Conservation (phyloP, 37 sponge, comb jelly and placozoan species). For the Lycopodina hypogea region DNA sequence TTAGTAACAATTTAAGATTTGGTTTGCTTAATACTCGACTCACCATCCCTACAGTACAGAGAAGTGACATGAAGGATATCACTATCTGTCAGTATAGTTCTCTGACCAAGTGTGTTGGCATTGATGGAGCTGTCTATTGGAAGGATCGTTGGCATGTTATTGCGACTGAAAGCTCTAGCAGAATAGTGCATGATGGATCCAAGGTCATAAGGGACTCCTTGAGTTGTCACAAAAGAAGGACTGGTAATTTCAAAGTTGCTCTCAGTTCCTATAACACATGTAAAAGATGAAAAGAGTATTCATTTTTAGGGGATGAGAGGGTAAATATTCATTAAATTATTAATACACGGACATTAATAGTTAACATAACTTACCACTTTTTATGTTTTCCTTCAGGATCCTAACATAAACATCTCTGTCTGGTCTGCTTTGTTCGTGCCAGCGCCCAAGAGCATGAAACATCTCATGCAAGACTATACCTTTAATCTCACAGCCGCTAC, state of each 20-base stretch:
- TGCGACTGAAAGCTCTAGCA: conserved; percentile 55
- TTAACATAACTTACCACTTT: conserved; percentile 41
- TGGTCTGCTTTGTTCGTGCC: too few species aligned
- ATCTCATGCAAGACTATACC: conserved; percentile 83
- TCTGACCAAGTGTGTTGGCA: conserved; percentile 53
- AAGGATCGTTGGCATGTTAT: conserved; percentile 53
- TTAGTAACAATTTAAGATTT: too few species aligned
- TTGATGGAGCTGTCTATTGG: conserved; percentile 16
- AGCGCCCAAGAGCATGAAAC: too few species aligned
- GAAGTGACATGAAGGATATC: conserved; percentile 63
- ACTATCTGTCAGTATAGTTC: conserved; percentile 34
- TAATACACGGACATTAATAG: too few species aligned
- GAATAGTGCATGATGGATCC: too few species aligned
- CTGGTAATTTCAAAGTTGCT: conserved; percentile 63
- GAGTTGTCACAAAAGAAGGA: too few species aligned
- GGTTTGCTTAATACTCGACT: too few species aligned
- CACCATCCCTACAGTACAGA: conserved; percentile 54
- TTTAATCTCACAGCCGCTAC: conserved; percentile 61
- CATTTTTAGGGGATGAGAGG: too few species aligned
- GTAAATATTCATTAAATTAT: too few species aligned
- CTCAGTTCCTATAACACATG: conserved; percentile 33
- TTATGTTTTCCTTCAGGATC: conserved; percentile 48
- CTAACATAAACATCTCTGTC: too few species aligned
- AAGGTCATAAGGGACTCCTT: too few species aligned
- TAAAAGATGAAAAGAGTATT: too few species aligned